Evolutionary conservation across 2,797 vertebrate genomes (phyloP), one percentile per base, ranked within the genome.

Genomic region (Pseudotriccus pelzelni): DNA sequence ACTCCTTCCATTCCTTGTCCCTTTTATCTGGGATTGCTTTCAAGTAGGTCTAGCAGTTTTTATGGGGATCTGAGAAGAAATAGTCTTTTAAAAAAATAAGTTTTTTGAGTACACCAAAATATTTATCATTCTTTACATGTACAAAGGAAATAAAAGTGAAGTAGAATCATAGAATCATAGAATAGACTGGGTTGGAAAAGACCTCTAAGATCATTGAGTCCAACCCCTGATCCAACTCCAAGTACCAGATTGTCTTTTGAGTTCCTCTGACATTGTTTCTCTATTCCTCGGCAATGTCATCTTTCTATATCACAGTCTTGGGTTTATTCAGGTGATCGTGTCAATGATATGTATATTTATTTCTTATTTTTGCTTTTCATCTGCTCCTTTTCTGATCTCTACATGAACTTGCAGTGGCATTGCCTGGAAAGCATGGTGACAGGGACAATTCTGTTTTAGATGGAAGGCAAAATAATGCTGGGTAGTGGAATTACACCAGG

Each of bases 211-310:
- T n/a, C n/a, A n/a, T n/a, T n/a, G n/a, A n/a, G n/a, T n/a, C n/a
- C n/a, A n/a, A n/a, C n/a, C n/a, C n/a, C n/a, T n/a, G n/a, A n/a
- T n/a, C n/a, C n/a, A n/a, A n/a, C n/a, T n/a, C n/a, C n/a, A n/a
- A n/a, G 4, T 4, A 69, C 27, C 17, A 73, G 16, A 14, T 25
- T 76, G 47, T 4, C 18, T 87, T 59, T 89, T 77, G 27, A 10
- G 24, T 91, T 77, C 49, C 15, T 92, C 63, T 88, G 79, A 59
- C 6, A 7, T n/a, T 36, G 22, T 64, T 67, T 81, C 8, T 70
- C 34, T 67, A 91, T 83, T 83, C 10, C n/a, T 68, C 0, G 0
- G 10, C 11, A 37, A 15, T 0, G 0, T 25, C 18, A 43, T 19
- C 34, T 50, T 78, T 83, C 28, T 52, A 2, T 86, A 76, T 84